Evolutionary conservation across 2,113 vertebrate species (phyloP).

Genomic region (Salvelinus sp.): DNA sequence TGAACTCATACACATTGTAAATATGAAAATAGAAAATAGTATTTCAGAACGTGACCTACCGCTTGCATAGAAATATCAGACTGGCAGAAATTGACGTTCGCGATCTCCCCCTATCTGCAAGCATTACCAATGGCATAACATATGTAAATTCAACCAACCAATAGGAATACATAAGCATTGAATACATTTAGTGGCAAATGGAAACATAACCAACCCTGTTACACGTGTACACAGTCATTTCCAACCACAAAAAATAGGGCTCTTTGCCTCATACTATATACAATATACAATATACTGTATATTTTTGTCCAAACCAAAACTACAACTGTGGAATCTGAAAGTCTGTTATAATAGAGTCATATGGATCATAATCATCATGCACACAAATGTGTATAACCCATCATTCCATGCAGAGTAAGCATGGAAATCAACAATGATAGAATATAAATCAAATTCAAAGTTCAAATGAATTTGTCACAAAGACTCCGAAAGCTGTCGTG

Average conservation of each 20-base stretch:
- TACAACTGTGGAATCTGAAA: neutral
- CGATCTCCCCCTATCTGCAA: no score
- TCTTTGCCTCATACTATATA: conserved; percentile 2
- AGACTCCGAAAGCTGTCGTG: conserved; percentile 30
- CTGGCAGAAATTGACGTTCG: no score
- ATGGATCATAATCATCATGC: conserved; percentile 11
- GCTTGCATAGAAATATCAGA: no score
- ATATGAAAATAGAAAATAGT: no score
- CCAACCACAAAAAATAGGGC: neutral
- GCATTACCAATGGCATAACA: no score
- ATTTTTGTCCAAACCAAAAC: conserved; percentile 6
- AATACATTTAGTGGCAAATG: no score
- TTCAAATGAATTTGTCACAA: conserved; percentile 45
- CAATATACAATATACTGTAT: neutral
- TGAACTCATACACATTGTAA: no score
- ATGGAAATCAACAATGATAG: neutral
- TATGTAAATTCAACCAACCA: no score
- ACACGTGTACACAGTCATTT: conserved; percentile 38
- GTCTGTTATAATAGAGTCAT: conserved; percentile 31
- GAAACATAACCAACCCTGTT: neutral
- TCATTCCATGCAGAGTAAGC: conserved; percentile 27
- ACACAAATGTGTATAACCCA: conserved; percentile 19
- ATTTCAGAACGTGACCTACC: no score
- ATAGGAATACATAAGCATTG: no score
- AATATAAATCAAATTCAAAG: conserved; percentile 23